phyloP scores from a whole-genome alignment of 2,888 invertebrate species.

The Cynaeus angustus region DNA sequence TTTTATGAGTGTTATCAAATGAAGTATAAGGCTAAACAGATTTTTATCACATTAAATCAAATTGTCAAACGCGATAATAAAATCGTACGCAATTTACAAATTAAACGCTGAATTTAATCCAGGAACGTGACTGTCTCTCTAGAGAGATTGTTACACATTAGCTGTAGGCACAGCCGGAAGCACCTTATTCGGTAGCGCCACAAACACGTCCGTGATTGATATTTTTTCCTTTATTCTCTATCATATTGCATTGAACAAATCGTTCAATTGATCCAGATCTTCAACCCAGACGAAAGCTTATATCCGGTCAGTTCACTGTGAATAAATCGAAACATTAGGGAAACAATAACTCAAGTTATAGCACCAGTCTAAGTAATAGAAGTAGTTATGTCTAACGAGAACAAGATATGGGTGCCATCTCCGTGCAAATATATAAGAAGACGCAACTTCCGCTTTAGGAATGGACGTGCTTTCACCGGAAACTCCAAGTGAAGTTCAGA shows the following conservation, averaged over 20 bases:
- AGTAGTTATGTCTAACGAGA: slow-evolving; percentile 56
- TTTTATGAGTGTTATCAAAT: slow-evolving; percentile 28
- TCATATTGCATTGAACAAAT: slow-evolving; percentile 23
- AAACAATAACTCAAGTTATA: slow-evolving; percentile 50
- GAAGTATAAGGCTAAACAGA: slow-evolving; percentile 7
- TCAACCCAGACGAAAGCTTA: slow-evolving; percentile 28
- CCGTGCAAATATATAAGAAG: slow-evolving; percentile 65
- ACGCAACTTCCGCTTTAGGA: slow-evolving; percentile 59
- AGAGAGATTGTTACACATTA: slow-evolving; percentile 42
- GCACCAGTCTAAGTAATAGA: slow-evolving; percentile 54
- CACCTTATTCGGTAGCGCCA: slow-evolving; percentile 19
- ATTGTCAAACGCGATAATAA: slow-evolving; percentile 27
- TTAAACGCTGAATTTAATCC: slow-evolving; percentile 67
- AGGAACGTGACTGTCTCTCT: slow-evolving; percentile 62
- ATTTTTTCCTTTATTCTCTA: slow-evolving; percentile 29
- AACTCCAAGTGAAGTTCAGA: slow-evolving; percentile 67
- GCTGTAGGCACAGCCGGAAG: slow-evolving; percentile 43
- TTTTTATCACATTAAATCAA: slow-evolving; percentile 38
- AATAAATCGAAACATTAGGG: slow-evolving; percentile 49
- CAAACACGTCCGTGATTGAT: slow-evolving; percentile 47
- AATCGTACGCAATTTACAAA: slow-evolving; percentile 67
- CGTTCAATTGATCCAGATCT: slow-evolving; percentile 30
- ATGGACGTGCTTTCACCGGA: slow-evolving; percentile 64
- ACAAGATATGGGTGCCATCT: slow-evolving; percentile 64
- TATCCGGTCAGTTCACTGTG: slow-evolving; percentile 42